These are phyloP conservation scores for Gryon sp. DNA, from an alignment of 1,140 invertebrate genomes.

Conservation along the genomic window DNA sequence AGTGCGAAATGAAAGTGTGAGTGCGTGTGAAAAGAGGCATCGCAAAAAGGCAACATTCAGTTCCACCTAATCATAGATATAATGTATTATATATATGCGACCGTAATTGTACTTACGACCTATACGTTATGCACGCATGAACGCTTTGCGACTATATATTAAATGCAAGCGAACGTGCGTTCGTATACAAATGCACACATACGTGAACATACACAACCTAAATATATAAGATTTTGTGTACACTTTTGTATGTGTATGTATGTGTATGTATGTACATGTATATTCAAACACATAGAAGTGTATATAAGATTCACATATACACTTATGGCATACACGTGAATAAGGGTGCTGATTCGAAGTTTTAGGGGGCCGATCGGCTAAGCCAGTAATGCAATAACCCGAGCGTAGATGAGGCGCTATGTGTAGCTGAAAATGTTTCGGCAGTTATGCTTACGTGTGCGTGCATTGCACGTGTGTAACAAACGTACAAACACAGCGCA, in stretches of 20 bases:
- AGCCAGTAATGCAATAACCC: conserved; percentile 79
- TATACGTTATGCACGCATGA: conserved; percentile 60
- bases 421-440: conserved; percentile 74
- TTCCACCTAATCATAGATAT: conserved; percentile 55
- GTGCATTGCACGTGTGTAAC: neutral
- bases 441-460: conserved; percentile 22
- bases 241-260: too few species aligned
- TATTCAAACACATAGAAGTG: conserved; percentile 34
- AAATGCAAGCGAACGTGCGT: conserved; percentile 44
- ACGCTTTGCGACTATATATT: conserved; percentile 64
- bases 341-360: conserved; percentile 61
- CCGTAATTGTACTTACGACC: conserved; percentile 58
- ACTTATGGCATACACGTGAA: conserved; percentile 68
- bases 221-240: too few species aligned
- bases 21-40: conserved; percentile 16
- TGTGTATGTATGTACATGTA: neutral
- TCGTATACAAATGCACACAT: conserved; percentile 4
- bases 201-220: too few species aligned
- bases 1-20: neutral
- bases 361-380: conserved; percentile 72
- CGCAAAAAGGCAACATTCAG: conserved; percentile 51
- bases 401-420: conserved; percentile 70
- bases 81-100: conserved; percentile 60
- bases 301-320: conserved; percentile 23
- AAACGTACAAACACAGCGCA: conserved; percentile 8